Conservation (phyloP, 2,888 invertebrate genomes). For the Agriotes lineatus region DNA sequence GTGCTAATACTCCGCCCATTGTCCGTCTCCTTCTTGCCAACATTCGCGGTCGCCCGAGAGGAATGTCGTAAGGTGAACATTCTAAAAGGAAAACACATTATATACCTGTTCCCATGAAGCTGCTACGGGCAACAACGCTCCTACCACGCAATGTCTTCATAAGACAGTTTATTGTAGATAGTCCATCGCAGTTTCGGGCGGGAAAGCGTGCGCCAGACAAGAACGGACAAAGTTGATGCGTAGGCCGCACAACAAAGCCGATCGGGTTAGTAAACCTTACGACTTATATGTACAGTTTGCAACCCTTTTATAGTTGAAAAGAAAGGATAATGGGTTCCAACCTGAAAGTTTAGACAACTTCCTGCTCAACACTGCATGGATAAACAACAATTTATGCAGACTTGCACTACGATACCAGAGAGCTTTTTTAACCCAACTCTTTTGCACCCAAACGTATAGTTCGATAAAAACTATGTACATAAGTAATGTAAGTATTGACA, state of each 20-base stretch:
- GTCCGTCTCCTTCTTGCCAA: slow-evolving; percentile 30
- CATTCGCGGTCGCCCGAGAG: slow-evolving; percentile 16
- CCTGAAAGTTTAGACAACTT: slow-evolving; percentile 7
- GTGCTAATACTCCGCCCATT: slow-evolving; percentile 26
- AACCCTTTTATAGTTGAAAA: slow-evolving; percentile 26
- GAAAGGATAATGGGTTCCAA: slow-evolving; percentile 17
- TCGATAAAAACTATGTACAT: no score
- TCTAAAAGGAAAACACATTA: slow-evolving; percentile 48
- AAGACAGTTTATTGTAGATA: slow-evolving; percentile 39
- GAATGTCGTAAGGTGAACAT: slow-evolving; percentile 42
- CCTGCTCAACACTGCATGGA: slow-evolving; percentile 12
- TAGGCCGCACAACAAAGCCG: slow-evolving; percentile 35
- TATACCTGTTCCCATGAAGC: slow-evolving; percentile 55
- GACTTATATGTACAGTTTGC: slow-evolving; percentile 22
- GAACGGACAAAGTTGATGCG: slow-evolving; percentile 34
- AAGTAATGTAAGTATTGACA: no score
- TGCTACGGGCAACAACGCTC: slow-evolving; percentile 44
- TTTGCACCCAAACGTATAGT: no score
- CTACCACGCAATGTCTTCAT: slow-evolving; percentile 46
- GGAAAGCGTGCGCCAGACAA: slow-evolving; percentile 23
- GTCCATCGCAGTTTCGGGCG: slow-evolving; percentile 24
- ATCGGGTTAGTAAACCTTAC: slow-evolving; percentile 28
- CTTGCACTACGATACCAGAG: neutral
- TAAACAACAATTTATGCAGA: slow-evolving; percentile 8
- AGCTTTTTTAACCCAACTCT: no score